Evolutionary conservation across 2,113 vertebrate species (phyloP), one percentile per base, ranked within the genome.

Genomic region (Podocnemis expansa): DNA sequence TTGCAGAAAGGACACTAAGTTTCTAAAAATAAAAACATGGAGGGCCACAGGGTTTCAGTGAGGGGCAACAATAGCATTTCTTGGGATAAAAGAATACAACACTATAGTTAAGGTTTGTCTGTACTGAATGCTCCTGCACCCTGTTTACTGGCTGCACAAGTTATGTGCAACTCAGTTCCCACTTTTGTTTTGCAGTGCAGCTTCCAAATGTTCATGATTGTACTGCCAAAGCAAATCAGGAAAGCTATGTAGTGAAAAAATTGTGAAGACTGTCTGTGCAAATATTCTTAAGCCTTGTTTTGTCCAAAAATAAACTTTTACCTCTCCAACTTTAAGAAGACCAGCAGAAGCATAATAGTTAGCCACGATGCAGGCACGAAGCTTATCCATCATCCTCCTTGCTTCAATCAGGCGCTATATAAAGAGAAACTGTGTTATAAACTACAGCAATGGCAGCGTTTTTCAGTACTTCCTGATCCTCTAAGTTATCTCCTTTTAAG

Each of bases 301-400:
- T 63, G 60, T n/a, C 47, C 49, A 34, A 51, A 63, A 34, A 84
- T 2, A 60, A 70, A 45, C n/a, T 27, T 88, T 98, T 98, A 99
- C 99, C 98, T 99, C 99, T 89, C 98, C 98, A 90, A 98, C 97
- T 97, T 99, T 99, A 49, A 99, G 97, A 88, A 99, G 97, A 56
- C 99, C 99, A 78, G 99, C 98, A 87, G 98, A 99, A 6, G 99
- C 99, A 4, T 99, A 99, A 92, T 99, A 99, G 97, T 99, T 99
- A 38, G 99, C 99, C 94, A 99, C 99, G 81, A 99, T 99, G 91
- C 99, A 99, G 89, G 99, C 99, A 83, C 99, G 98, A 43, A 99
- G 98, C 97, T 99, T 99, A 97, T 99, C 99, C 99, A 99, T 99
- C 99, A 99, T 99, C 96, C 99, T 99, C 93, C 99, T 98, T 41